phyloP scores from a whole-genome alignment of 2,797 vertebrate genomes.

The Lemur catta region DNA sequence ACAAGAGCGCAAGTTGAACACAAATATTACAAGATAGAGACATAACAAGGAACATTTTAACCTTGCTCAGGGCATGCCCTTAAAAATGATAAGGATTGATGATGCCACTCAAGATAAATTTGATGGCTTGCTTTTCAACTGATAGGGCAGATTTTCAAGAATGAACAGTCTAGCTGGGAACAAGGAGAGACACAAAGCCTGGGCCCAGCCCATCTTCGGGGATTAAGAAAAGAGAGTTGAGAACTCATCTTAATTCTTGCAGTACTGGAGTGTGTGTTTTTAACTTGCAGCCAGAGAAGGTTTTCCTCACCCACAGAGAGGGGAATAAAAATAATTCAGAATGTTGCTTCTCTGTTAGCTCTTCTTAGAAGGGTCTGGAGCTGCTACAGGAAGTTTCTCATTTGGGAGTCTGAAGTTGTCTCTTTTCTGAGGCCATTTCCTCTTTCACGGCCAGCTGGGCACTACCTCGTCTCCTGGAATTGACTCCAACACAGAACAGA shows the following conservation, averaged over 20 bases:
- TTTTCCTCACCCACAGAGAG: constrained; percentile 41
- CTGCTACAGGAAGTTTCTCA: constrained; percentile 2
- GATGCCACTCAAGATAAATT: neutral
- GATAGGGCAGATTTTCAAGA: neutral
- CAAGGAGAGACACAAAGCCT: neutral
- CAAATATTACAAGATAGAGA: neutral
- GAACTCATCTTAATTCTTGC: neutral
- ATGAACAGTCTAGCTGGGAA: neutral
- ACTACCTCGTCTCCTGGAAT: neutral
- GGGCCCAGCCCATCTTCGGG: neutral
- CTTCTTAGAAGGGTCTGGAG: neutral
- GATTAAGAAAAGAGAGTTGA: neutral
- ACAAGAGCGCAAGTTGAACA: neutral
- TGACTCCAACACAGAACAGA: neutral
- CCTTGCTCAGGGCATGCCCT: neutral
- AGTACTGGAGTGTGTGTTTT: neutral
- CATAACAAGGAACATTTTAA: neutral
- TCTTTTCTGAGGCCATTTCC: neutral
- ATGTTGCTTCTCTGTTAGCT: neutral
- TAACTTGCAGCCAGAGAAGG: neutral
- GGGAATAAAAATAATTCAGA: constrained; percentile 36
- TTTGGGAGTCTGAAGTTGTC: neutral
- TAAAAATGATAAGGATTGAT: neutral
- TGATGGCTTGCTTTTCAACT: neutral
- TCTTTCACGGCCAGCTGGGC: neutral